A percentile compares a stretch with the other conserved stretches of the same genome.
phyloP scores from a whole-genome alignment of 1,140 invertebrate species.

The Drosophila simulans region DNA sequence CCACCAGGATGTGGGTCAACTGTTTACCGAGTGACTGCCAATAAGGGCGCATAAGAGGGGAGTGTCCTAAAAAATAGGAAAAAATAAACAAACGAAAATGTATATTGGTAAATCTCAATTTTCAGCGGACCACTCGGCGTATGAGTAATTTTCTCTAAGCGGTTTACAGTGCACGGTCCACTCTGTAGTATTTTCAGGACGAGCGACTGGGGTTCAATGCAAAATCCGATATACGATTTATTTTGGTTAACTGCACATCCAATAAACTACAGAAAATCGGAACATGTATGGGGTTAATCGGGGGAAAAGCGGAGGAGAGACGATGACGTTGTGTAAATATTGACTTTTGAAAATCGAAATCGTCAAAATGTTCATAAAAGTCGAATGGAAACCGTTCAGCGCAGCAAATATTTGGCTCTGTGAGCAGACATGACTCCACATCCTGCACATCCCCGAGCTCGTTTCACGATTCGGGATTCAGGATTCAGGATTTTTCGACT shows the following conservation, averaged over 20 bases:
- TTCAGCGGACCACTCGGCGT: constrained; percentile 57
- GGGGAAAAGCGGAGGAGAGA: not conserved
- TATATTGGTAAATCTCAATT: constrained; percentile 32
- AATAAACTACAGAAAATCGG: constrained; percentile 64
- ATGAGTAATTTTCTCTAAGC: constrained; percentile 78
- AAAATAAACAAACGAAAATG: constrained; percentile 19
- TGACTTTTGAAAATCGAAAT: constrained; percentile 79
- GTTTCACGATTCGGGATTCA: not conserved
- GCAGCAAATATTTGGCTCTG: constrained; percentile 72
- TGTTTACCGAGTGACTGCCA: constrained; percentile 40
- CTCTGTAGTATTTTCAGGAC: constrained; percentile 9
- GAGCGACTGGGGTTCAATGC: constrained; percentile 21
- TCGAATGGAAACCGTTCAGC: constrained; percentile 65
- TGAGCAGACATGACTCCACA: constrained; percentile 59
- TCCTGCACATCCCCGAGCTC: not conserved
- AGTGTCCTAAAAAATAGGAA: not conserved
- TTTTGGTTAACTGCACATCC: constrained; percentile 81
- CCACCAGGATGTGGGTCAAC: constrained; percentile 49
- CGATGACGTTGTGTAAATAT: constrained; percentile 64
- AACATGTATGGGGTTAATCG: not conserved
- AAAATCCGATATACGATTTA: constrained; percentile 76
- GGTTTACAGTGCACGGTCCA: constrained; percentile 43
- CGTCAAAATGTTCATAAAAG: constrained; percentile 81
- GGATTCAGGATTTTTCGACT: constrained; percentile 1
- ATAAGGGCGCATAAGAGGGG: constrained; percentile 28